phyloP scores from a whole-genome alignment of 2,113 vertebrate genomes.

The Malurus cyaneus region DNA sequence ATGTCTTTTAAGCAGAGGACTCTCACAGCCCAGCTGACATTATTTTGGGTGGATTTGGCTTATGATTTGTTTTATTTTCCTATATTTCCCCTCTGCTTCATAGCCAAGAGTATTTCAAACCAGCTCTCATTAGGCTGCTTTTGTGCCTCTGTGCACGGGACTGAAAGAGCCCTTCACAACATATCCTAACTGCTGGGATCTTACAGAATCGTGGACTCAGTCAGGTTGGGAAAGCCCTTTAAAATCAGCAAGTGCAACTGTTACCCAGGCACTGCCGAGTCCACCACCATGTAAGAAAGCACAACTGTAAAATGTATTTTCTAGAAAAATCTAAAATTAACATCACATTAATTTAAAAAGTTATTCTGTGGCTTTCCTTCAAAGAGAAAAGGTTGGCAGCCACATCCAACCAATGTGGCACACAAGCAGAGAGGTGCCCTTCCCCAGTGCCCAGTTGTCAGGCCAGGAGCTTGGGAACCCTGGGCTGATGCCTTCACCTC shows the following conservation, averaged over 20 bases:
- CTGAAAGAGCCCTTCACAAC: neutral
- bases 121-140: neutral
- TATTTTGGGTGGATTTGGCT: neutral
- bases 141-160: neutral
- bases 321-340: neutral
- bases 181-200: neutral
- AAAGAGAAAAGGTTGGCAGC: neutral
- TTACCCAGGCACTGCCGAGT: neutral
- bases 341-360: neutral
- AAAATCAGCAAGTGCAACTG: neutral
- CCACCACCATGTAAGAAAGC: neutral
- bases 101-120: neutral
- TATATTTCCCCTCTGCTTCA: neutral
- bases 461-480: neutral
- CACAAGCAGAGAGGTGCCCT: neutral
- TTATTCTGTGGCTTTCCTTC: neutral
- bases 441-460: neutral
- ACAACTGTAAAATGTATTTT: neutral
- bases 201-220: neutral
- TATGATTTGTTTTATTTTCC: neutral
- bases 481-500: neutral
- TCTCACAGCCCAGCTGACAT: neutral
- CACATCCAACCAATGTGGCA: fast-evolving
- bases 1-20: neutral
- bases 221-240: neutral